These are phyloP conservation scores for Eubasilissa splendida DNA, from an alignment of 2,888 invertebrate genomes.

Conservation along the genomic window DNA sequence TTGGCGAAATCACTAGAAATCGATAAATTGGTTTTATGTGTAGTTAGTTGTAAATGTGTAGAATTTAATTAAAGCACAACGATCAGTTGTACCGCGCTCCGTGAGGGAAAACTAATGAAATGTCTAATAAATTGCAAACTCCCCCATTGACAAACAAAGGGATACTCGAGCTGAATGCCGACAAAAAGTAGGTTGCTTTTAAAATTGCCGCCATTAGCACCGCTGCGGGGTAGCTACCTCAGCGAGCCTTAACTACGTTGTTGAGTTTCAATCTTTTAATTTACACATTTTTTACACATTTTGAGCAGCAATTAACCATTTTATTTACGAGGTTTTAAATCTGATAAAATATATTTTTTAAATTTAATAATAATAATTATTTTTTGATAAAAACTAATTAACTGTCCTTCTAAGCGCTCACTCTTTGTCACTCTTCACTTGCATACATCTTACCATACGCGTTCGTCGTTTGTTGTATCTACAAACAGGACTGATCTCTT, in stretches of 20 bases:
- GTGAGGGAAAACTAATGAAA: conserved; percentile 42
- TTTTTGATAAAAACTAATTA: too few relatives aligned
- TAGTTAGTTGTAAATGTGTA: neutral
- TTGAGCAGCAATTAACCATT: too few relatives aligned
- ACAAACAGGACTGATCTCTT: neutral
- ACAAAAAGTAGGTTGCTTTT: too few relatives aligned
- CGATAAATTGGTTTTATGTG: conserved; percentile 12
- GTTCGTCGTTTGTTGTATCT: neutral
- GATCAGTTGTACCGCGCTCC: conserved; percentile 22
- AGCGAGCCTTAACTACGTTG: too few relatives aligned
- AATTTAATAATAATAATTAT: too few relatives aligned
- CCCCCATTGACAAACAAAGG: conserved; percentile 29
- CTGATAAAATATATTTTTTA: too few relatives aligned
- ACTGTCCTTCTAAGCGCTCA: neutral
- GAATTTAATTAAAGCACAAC: conserved; percentile 42
- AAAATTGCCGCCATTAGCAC: too few relatives aligned
- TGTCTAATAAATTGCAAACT: conserved; percentile 38
- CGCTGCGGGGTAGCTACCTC: neutral
- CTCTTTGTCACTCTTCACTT: neutral
- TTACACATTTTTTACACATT: too few relatives aligned
- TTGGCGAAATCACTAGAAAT: neutral
- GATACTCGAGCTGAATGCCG: conserved; percentile 7
- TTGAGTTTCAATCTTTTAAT: too few relatives aligned
- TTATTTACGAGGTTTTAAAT: too few relatives aligned
- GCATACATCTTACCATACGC: neutral